Evolutionary conservation across 2,797 vertebrate species (phyloP), one percentile per base, ranked within the genome.

Genomic region (Poecilia velifera): DNA sequence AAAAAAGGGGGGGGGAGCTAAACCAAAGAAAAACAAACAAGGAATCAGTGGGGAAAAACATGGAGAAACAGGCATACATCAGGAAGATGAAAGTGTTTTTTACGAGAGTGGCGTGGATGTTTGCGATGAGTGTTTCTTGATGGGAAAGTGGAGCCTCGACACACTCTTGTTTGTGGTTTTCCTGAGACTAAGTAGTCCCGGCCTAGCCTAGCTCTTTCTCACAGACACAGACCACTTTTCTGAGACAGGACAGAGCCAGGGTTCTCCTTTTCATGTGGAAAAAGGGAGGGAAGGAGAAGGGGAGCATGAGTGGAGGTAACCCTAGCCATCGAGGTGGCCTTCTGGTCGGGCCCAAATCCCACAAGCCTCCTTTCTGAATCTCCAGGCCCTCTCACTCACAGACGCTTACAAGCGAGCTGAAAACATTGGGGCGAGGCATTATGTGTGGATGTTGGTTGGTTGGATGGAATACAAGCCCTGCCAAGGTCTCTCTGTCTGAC

Each of bases 301-400:
- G 83, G 82, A 87, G 90, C 92, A 90, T 92, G 89, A 95, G 89
- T 70, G 64, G 88, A 90, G 83, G 95, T 94, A 95, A 95, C 90
- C 80, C 83, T 87, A 95, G 90, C 87, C 90, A 84, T 84, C 74
- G 77, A 94, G 92, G 93, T 95, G 94, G 94, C 92, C 93, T 75
- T 91, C 87, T 89, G 83, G 78, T 88, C 84, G 81, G 81, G 83
- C 80, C 85, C 81, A 89, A 86, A 90, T 85, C 84, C 81, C 84
- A 78, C 89, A 82, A 85, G 83, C 84, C 87, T 87, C 87, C 79
- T 79, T 87, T 80, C 83, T 83, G 84, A 81, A 79, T 77, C 73
- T 80, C 81, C 71, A 47, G 79, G 57, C 73, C 71, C 80, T 80
- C 79, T 83, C 74, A 43, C 80, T 80, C 74, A 73, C 25, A 3